Percentiles rank a stretch among this genome's conserved stretches.
Conservation (phyloP, 2,888 invertebrate species). For the Mantis religiosa region DNA sequence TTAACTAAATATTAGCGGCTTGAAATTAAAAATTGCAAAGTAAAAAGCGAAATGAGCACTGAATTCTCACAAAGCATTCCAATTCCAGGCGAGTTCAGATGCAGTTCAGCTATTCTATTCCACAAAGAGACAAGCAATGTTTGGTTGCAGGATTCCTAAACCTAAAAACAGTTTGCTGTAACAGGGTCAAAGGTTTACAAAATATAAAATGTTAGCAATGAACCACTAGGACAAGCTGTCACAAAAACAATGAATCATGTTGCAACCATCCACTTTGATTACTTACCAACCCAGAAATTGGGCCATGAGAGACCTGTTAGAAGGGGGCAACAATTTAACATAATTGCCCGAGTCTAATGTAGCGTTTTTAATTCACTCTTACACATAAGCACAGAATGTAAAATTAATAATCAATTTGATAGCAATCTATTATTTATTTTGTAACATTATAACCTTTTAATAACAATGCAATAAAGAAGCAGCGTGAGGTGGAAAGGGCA, state of each 20-base stretch:
- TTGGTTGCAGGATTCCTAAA: not conserved
- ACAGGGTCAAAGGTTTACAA: not conserved
- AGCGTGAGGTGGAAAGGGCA: no score
- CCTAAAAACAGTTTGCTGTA: not conserved
- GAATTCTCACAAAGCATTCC: not conserved
- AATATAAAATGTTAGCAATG: not conserved
- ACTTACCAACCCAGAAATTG: slow-evolving; percentile 32
- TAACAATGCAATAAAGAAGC: no score
- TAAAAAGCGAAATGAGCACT: not conserved
- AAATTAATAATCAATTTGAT: no score
- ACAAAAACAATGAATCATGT: not conserved
- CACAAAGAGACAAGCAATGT: not conserved
- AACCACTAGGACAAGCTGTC: not conserved
- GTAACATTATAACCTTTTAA: no score
- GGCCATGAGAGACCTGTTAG: slow-evolving; percentile 31
- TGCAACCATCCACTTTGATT: slow-evolving; percentile 1
- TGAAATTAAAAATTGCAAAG: not conserved
- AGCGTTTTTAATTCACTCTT: not conserved
- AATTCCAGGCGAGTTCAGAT: not conserved
- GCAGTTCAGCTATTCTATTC: not conserved
- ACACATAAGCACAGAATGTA: not conserved
- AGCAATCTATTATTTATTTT: no score
- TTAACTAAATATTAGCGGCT: not conserved
- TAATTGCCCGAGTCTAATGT: not conserved
- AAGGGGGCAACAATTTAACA: slow-evolving; percentile 8